A percentile compares a stretch with the other conserved stretches of the same genome.
phyloP scores from a whole-genome alignment of 2,113 vertebrate genomes.

The Candoia aspera region DNA sequence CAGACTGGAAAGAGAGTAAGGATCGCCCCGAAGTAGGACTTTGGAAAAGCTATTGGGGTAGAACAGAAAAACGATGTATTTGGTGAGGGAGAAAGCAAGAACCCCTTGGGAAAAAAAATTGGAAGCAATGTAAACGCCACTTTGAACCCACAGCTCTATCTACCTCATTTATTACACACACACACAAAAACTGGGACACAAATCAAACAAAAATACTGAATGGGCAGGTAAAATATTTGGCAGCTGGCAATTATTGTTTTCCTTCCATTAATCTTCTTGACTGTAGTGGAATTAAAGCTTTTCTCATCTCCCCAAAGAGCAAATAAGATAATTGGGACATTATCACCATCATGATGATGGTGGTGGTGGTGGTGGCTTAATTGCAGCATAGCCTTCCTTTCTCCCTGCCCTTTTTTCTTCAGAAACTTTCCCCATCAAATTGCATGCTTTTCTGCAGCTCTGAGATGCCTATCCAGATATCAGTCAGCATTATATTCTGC shows the following conservation, averaged over 20 bases:
- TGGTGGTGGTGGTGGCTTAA: background rate
- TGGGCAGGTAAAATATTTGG: background rate
- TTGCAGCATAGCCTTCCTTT: background rate
- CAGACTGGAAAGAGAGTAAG: background rate
- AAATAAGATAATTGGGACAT: background rate
- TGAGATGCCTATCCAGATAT: background rate
- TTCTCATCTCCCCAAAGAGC: background rate
- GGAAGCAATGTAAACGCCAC: background rate
- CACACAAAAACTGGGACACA: background rate
- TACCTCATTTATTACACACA: background rate
- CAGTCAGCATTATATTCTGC: background rate
- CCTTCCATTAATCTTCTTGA: conserved; percentile 5
- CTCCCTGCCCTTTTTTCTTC: background rate
- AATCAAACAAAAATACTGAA: background rate
- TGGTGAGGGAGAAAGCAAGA: background rate
- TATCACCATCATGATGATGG: background rate
- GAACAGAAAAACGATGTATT: background rate
- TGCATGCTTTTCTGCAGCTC: background rate
- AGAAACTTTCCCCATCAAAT: background rate
- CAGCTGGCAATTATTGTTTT: background rate
- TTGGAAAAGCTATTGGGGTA: background rate
- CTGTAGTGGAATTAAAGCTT: background rate
- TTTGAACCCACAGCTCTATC: background rate
- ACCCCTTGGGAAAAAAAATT: background rate
- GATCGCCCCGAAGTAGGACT: background rate